Evolutionary conservation across 2,888 invertebrate species (phyloP), one percentile per base, ranked within the genome.

Genomic region (Fragum whitleyi): DNA sequence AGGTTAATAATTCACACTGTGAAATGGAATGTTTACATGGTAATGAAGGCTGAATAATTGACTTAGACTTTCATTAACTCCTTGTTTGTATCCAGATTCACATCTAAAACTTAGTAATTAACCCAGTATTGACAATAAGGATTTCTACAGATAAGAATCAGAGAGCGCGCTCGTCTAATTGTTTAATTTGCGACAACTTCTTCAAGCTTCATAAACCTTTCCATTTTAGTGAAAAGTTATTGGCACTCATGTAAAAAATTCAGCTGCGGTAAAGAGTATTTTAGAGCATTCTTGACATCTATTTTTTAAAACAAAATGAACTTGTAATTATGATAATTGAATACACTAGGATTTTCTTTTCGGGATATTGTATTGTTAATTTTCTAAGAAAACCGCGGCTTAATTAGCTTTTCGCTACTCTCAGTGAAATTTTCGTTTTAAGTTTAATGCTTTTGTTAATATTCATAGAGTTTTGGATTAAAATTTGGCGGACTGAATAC

Each of bases 11-110:
- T 62, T 62, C 32, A 62, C 62, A 36, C 62, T 62, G 62, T 62
- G 23, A 62, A 77, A 77, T 77, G 72, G 72, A 77, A 73, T 77
- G 68, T 77, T 77, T 77, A 77, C 77, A 69, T 73, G 72, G 59
- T 39, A 36, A 39, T 68, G 69, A 59, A 67, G 67, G 57, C 61
- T 67, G 73, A 51, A 61, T 73, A 73, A 73, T 73, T 73, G 72
- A 68, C 59, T 73, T 29, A 55, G 71, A 62, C 47, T 68, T 78
- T 73, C 78, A 73, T 73, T 78, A 57, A 53, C 42, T 70, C 23
- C 21, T 47, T 79, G 68, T 79, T 79, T 79, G 79, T 71, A 42
- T 70, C 55, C 26, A n/a, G 79, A 79, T 79, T 32, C 11, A 7
- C 28, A 69, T 69, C 68, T 53, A 7, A 69, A 19, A 42, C 28